Percentiles rank a stretch among this genome's conserved stretches.
Conservation (phyloP, 2,797 vertebrate species). For the Falco rusticolus region DNA sequence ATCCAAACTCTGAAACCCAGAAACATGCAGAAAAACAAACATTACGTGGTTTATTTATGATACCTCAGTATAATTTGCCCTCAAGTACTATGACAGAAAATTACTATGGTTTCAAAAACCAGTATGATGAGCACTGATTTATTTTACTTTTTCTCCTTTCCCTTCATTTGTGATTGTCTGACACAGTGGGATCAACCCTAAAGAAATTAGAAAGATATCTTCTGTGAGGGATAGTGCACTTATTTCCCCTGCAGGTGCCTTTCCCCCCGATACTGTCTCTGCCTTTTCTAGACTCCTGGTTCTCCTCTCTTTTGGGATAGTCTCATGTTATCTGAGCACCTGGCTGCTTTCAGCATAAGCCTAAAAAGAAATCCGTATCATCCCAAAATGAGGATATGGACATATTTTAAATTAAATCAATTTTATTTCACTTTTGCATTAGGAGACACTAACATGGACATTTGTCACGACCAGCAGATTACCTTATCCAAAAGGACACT, state of each 20-base stretch:
- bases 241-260: conserved; percentile 24
- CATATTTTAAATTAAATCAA: background rate
- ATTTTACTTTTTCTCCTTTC: conserved; percentile 34
- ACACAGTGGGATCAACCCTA: background rate
- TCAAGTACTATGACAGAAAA: conserved; percentile 38
- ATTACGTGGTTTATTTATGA: conserved; percentile 39
- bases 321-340: background rate
- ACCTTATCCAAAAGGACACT: background rate
- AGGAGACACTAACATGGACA: background rate
- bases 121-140: background rate
- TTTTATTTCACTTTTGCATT: background rate
- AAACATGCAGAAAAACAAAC: conserved; percentile 25
- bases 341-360: background rate
- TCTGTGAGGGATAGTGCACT: background rate
- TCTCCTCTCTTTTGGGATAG: background rate
- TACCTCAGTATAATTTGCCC: conserved; percentile 6
- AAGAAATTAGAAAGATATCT: conserved; percentile 41
- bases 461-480: background rate
- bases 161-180: conserved; percentile 37
- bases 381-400: background rate
- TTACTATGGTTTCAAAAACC: conserved; percentile 35
- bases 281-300: background rate
- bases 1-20: background rate
- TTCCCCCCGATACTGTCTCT: background rate
- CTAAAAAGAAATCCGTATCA: background rate